Base-by-base conservation (phyloP, 2,888 invertebrate genomes). In the Rotaria sp. region DNA sequence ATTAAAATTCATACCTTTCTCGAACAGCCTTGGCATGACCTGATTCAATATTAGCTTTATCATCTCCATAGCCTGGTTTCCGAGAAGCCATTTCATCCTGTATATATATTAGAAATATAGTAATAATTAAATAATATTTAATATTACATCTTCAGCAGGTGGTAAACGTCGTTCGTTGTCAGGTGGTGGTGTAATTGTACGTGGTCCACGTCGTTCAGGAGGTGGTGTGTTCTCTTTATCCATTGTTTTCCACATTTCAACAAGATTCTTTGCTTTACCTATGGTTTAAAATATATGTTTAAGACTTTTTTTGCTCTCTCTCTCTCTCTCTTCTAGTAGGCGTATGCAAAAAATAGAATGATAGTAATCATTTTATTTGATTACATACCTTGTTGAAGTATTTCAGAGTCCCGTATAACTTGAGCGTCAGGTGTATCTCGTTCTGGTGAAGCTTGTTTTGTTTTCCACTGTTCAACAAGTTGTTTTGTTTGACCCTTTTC, bases 101-200 rank as follows among this genome's bases (percentile, higher is more conserved):
- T 50, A n/a, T 21, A 38, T 45, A 41, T n/a, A 80, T n/a, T n/a
- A 8, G 45, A 45, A 10, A n/a, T 5, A 41, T 41, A 41, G 1
- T 80, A 41, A 18, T 7, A 41, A 80, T 80, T 11, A 41, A 41
- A n/a, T 21, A 45, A 80, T 38, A 24, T 24, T 38, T 38, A 38
- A 38, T 80, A 80, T 80, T 45, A 80, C 41, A 80, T 80, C 35
- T n/a, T 80, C 45, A 15, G 41, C 2, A 13, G n/a, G 1, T 45
- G 45, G 45, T 45, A 80, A 45, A n/a, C 45, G 41, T 80, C 80
- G 41, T 45, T 80, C 45, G 45, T 80, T 84, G 24, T 67, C 41
- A 13, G 80, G 38, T 38, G 86, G 85, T 38, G 86, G 86, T 30
- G 86, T 86, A 24, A 86, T 59, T 10, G 86, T 41, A 13, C 84